A percentile compares a stretch with the other conserved stretches of the same genome.
Evolutionary conservation across 2,113 vertebrate species (phyloP).

Genomic region (Cyanistes caeruleus): DNA sequence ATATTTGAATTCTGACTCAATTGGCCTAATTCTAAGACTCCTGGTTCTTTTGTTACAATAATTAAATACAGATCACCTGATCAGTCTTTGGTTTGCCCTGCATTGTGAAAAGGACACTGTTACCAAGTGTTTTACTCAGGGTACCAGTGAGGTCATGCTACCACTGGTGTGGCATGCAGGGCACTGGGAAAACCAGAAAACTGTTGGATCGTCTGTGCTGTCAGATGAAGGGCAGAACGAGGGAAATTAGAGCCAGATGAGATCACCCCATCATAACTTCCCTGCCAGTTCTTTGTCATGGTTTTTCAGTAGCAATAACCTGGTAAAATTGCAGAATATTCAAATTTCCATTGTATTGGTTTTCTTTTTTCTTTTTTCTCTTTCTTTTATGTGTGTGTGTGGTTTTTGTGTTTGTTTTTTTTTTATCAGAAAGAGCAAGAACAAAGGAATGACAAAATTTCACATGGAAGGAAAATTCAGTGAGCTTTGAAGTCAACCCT

Average conservation of each 20-base stretch:
- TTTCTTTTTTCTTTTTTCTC: not conserved
- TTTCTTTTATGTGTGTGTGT: not conserved
- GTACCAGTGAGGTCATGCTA: not conserved
- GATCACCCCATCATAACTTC: not conserved
- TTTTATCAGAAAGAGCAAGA: not conserved
- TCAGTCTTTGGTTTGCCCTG: not conserved
- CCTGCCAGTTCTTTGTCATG: not conserved
- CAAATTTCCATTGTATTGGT: not conserved
- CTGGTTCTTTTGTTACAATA: not conserved
- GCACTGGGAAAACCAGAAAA: not conserved
- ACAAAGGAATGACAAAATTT: not conserved
- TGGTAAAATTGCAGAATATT: not conserved
- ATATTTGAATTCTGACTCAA: not conserved
- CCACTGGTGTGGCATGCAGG: not conserved
- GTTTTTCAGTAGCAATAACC: not conserved
- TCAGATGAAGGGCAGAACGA: not conserved
- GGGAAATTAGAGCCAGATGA: not conserved
- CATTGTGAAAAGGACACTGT: not conserved
- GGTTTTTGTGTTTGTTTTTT: too few species aligned
- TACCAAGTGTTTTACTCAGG: not conserved
- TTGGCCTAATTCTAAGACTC: not conserved
- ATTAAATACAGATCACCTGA: not conserved
- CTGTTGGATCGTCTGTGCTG: slow-evolving; percentile 17
- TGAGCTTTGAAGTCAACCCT: not conserved
- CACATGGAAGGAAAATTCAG: not conserved